Evolutionary conservation across 37 sponge, comb jelly and placozoan genomes (phyloP), one percentile per base, ranked within the genome.

Genomic region (Chondrosia reniformis): DNA sequence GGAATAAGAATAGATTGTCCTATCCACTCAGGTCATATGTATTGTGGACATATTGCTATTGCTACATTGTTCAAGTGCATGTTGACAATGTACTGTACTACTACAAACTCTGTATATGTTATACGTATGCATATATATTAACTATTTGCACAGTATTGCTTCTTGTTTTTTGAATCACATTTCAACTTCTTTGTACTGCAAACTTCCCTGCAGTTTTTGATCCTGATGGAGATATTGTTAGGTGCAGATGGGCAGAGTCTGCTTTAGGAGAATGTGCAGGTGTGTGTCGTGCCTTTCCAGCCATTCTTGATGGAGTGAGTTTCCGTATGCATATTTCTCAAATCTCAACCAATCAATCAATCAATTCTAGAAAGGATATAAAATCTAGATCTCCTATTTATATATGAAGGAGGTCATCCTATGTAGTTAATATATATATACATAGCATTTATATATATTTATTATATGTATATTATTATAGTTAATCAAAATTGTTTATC

Each of bases 151-250:
- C 52, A 49, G 15, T 49, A 49, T 49, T 15, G 15, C 52, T 49
- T 49, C 52, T 49, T 49, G 52, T 8, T 56, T 56, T 2, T 2
- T 6, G 27, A 56, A 24, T 6, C 3, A 56, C 8, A 56, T 6
- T 3, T 56, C 58, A 56, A 8, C 8, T 3, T 6, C 6, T 56
- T 28, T 56, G 58, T 56, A 4, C 27, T 56, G n/a, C 25, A 28
- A 2, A 3, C 7, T 8, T 6, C 7, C 27, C 58, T 56, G 7
- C 83, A 62, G 76, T 34, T 41, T 19, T 45, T 44, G 83, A 82
- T 82, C 43, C 76, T 63, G 64, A 82, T 57, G 54, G 64, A 31
- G 83, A 82, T 56, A 39, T 59, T 42, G 64, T 82, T 75, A 45
- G 65, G 1, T 82, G 83, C 33, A 57, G 83, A 59, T 82, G 83